These are phyloP conservation scores for Drosophila pseudoobscura DNA, from an alignment of 1,140 invertebrate species.

Conservation along the genomic window DNA sequence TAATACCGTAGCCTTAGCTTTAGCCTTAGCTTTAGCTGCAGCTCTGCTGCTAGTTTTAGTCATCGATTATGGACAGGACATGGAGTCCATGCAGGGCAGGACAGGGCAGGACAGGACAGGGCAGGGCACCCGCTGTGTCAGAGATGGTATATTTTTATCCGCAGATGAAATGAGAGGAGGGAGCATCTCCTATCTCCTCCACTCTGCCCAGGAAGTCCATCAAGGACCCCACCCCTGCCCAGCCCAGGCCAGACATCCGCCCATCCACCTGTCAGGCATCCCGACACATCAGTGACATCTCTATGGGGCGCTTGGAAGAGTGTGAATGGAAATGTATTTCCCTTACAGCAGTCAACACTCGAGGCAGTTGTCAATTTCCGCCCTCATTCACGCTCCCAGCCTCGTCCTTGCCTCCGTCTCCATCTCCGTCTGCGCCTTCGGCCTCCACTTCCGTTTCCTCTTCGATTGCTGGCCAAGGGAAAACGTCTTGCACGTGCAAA, in stretches of 20 bases:
- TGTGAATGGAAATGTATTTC: conserved; percentile 71
- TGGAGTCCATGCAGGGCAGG: too few relatives aligned
- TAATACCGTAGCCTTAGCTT: conserved; percentile 44
- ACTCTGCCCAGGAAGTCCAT: conserved; percentile 51
- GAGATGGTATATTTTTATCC: conserved; percentile 50
- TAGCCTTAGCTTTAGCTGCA: too few relatives aligned
- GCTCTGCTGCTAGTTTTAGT: conserved; percentile 10
- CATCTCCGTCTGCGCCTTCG: conserved; percentile 5
- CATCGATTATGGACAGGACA: too few relatives aligned
- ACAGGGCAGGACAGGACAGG: too few relatives aligned
- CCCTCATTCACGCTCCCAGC: conserved; percentile 40
- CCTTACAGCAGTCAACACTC: conserved; percentile 67
- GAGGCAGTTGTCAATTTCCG: conserved; percentile 58
- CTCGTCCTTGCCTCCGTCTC: conserved; percentile 42
- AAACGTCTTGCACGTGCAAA: conserved; percentile 50
- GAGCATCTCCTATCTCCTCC: conserved; percentile 1
- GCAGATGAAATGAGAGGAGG: background rate
- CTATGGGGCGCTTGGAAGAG: conserved; percentile 21
- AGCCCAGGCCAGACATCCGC: background rate
- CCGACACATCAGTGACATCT: conserved; percentile 55
- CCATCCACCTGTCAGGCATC: conserved; percentile 53
- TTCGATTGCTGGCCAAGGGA: conserved; percentile 36
- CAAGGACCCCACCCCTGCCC: conserved; percentile 4
- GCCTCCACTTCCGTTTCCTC: conserved; percentile 46
- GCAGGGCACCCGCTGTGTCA: too few relatives aligned